phyloP scores from a whole-genome alignment of 2,797 vertebrate genomes.

The Eulemur rubriventer region DNA sequence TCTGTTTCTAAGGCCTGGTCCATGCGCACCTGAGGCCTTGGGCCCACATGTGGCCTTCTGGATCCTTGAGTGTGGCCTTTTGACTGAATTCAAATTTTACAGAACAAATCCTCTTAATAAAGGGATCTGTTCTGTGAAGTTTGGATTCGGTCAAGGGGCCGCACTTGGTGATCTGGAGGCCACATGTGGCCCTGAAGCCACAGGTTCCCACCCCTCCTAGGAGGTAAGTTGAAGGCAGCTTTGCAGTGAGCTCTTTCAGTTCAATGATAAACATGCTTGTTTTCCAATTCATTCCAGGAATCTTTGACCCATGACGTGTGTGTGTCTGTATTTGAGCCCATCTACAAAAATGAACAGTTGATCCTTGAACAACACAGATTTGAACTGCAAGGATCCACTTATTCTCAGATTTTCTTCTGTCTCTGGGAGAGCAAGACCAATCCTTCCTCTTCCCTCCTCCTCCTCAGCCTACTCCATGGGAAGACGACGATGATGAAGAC shows the following conservation, averaged over 20 bases:
- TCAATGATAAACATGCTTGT: background rate
- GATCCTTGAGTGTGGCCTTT: no score
- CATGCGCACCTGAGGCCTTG: no score
- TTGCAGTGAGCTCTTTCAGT: background rate
- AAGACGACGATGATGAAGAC: background rate
- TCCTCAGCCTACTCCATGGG: background rate
- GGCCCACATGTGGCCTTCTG: no score
- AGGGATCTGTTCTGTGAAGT: no score
- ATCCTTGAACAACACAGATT: background rate
- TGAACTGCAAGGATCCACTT: background rate
- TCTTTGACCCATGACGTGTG: background rate
- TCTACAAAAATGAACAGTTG: background rate
- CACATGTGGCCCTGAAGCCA: no score
- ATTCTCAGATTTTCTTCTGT: background rate
- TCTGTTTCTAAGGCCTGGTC: background rate
- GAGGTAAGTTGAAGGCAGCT: background rate
- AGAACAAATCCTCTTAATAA: no score
- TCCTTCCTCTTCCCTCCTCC: background rate
- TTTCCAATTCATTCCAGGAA: constrained; percentile 8
- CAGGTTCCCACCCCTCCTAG: no score
- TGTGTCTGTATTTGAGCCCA: background rate
- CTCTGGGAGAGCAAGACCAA: background rate
- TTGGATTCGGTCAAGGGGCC: no score
- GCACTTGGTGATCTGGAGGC: no score
- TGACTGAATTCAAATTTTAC: no score